Base-by-base conservation (phyloP, 2,113 vertebrate genomes). In the Colaptes auratus region DNA sequence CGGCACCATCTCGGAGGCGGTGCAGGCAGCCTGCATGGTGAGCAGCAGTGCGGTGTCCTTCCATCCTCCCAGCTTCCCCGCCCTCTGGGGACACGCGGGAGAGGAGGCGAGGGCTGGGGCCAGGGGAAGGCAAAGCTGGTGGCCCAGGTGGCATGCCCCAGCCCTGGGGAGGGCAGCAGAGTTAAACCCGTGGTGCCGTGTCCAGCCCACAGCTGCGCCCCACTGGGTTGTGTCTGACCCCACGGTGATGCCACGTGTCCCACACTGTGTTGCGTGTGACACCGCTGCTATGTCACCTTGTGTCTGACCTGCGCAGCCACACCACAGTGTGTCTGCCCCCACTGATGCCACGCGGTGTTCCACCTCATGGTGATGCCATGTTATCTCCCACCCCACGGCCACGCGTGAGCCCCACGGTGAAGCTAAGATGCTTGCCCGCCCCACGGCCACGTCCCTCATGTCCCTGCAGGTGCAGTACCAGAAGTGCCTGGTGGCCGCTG, bases 401-500 rank as follows among this genome's bases (percentile, higher is more conserved):
- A 42, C 16, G 15, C 2, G 30, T 4, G 28, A 24, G 25, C n/a
- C 56, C 9, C 28, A 10, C 3, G 11, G 27, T 13, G 31, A 25
- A 6, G 18, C 42, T 44, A 9, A 15, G 8, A 12, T 24, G 15
- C 9, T 66, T 20, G 19, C 39, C 19, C 74, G 2, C 25, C 18
- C 25, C 33, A 15, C 2, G 8, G 20, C 27, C 36, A 11, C 6
- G 4, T 58, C 30, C 55, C 59, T 31, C 12, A 8, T 36, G 89
- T 91, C 64, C 91, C 89, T 36, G 39, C 97, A 99, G 99, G 98
- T 99, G 64, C 99, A 99, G 95, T 99, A 99, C 91, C 99, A 99
- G 97, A 99, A 98, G 96, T 99, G 99, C 96, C 98, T 99, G 93
- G 98, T 99, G 88, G 98, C 99, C 23, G 98, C 98, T 75, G 98